These are phyloP conservation scores for Gobionotothen gibberifrons DNA, from an alignment of 2,797 vertebrate species.

Conservation along the genomic window DNA sequence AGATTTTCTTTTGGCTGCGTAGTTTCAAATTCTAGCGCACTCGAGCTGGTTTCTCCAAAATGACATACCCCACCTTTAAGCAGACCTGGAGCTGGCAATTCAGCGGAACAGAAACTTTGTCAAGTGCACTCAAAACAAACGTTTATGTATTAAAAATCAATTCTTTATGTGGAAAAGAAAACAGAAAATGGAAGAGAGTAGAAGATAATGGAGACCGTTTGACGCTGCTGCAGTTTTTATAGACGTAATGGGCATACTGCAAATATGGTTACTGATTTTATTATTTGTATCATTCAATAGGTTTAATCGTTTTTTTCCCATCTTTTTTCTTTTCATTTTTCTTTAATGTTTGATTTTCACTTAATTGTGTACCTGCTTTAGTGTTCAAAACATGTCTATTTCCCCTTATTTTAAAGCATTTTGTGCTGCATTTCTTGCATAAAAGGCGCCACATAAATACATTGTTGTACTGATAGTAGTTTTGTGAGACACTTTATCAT, in stretches of 20 bases:
- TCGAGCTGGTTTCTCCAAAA: too few relatives aligned
- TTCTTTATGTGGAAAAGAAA: not conserved
- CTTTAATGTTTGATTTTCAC: too few relatives aligned
- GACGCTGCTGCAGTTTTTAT: not conserved
- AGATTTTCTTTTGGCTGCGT: too few relatives aligned
- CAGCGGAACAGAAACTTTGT: not conserved
- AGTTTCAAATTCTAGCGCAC: too few relatives aligned
- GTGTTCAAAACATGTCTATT: too few relatives aligned
- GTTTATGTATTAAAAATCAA: not conserved
- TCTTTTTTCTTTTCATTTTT: too few relatives aligned
- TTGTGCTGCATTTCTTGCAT: too few relatives aligned
- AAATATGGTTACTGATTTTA: not conserved
- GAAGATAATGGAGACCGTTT: not conserved
- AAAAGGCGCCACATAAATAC: too few relatives aligned
- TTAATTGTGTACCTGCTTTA: too few relatives aligned
- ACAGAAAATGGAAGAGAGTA: not conserved
- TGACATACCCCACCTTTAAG: not conserved
- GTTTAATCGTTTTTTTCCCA: too few relatives aligned
- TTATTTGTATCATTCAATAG: not conserved
- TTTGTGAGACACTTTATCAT: not conserved
- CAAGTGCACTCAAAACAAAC: accelerated
- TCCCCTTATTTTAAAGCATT: too few relatives aligned
- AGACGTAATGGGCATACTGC: not conserved
- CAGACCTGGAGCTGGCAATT: not conserved
- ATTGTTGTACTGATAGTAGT: not conserved